Evolutionary conservation across 2,888 invertebrate species (phyloP).

Genomic region (Drosophila borborema): DNA sequence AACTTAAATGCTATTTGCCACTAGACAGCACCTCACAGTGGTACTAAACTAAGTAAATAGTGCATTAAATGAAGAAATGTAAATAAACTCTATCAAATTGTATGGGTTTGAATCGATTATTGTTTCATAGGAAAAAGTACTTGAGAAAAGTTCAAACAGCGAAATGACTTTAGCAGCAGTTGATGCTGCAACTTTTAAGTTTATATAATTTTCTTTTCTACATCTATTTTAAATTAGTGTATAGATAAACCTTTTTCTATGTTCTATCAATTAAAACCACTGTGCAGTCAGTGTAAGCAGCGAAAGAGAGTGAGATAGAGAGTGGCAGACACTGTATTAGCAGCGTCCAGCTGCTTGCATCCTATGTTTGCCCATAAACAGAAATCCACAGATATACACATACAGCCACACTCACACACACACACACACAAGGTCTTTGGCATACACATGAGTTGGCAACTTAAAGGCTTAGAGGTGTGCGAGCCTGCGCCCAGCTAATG

Average conservation of each 20-base stretch:
- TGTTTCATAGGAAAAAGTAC: not conserved
- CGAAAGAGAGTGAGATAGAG: not conserved
- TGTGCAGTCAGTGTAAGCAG: conserved; percentile 38
- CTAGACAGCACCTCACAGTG: conserved; percentile 43
- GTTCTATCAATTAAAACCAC: conserved; percentile 8
- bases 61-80: not conserved
- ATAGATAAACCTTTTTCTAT: not conserved
- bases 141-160: not conserved
- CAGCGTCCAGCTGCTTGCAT: conserved; percentile 31
- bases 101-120: not conserved
- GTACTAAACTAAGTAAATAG: conserved; percentile 3
- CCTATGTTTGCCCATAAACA: conserved; percentile 16
- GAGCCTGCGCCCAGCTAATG: conserved; percentile 55
- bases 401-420: not conserved
- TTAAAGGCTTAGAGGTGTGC: conserved; percentile 70
- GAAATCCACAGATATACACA: not conserved
- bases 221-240: not conserved
- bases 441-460: conserved; percentile 63
- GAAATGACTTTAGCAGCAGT: not conserved
- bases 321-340: not conserved
- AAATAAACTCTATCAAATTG: not conserved
- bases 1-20: conserved; percentile 71
- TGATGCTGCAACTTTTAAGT: not conserved
- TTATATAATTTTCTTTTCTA: not conserved
- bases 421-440: not conserved